phyloP scores from a whole-genome alignment of 2,888 invertebrate species.

The Acleris literana region DNA sequence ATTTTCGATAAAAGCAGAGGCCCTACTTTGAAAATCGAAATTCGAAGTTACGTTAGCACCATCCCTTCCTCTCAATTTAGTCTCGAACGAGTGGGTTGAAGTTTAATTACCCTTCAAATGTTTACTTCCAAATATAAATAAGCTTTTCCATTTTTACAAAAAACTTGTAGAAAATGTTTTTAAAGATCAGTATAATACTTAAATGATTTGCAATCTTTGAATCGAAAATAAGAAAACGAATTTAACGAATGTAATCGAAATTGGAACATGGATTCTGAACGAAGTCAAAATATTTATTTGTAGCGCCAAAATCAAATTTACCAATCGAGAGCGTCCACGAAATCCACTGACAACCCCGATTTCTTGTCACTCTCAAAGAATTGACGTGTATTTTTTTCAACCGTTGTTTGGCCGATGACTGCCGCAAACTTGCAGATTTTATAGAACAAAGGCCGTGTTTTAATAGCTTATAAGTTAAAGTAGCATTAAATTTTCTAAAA shows the following conservation, averaged over 20 bases:
- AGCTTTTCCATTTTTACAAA: no score
- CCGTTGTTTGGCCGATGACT: constrained; percentile 45
- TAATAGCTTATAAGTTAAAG: constrained; percentile 46
- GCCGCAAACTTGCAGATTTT: constrained; percentile 48
- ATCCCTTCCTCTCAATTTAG: no score
- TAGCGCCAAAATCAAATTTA: constrained; percentile 50
- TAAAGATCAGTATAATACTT: neutral
- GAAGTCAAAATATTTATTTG: neutral
- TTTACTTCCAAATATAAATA: no score
- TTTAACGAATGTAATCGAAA: neutral
- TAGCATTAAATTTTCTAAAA: constrained; percentile 56
- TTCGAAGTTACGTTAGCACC: no score
- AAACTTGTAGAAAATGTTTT: no score
- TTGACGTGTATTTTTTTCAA: constrained; percentile 66
- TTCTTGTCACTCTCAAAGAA: constrained; percentile 46
- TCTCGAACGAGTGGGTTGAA: no score
- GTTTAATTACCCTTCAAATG: no score
- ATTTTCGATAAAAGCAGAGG: no score
- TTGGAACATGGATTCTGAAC: neutral
- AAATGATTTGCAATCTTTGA: neutral
- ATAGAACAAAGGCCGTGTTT: constrained; percentile 41
- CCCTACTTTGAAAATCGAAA: no score
- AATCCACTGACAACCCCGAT: constrained; percentile 71
- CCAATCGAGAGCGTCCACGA: constrained; percentile 74
- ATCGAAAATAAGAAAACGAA: neutral